Evolutionary conservation across 2,113 vertebrate species (phyloP).

Genomic region (Tetraodon nigroviridis): DNA sequence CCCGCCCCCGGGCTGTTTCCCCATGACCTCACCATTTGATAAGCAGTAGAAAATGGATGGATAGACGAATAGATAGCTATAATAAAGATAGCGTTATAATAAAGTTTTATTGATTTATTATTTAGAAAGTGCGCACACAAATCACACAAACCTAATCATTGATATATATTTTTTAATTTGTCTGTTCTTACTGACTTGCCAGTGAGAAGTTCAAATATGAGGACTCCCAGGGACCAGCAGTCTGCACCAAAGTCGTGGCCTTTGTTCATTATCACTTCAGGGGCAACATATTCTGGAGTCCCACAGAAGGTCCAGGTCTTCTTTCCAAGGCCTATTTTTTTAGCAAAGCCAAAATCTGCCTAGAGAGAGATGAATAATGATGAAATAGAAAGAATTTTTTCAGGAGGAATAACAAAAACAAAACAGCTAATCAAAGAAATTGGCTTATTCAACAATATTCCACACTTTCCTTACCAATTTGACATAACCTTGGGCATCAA

Average conservation of each 20-base stretch:
- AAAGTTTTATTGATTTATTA: too few relatives aligned
- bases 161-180: too few relatives aligned
- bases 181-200: slow-evolving; percentile 65
- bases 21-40: too few relatives aligned
- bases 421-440: not conserved
- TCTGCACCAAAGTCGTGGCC: slow-evolving; percentile 79
- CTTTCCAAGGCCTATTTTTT: slow-evolving; percentile 73
- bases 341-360: slow-evolving; percentile 79
- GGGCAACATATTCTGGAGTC: slow-evolving; percentile 78
- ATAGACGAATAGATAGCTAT: too few relatives aligned
- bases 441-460: not conserved
- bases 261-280: slow-evolving; percentile 78
- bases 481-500: slow-evolving; percentile 72
- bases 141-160: too few relatives aligned
- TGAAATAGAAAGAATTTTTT: too few relatives aligned
- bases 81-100: too few relatives aligned
- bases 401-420: not conserved
- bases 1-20: too few relatives aligned
- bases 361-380: slow-evolving; percentile 24
- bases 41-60: too few relatives aligned
- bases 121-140: too few relatives aligned
- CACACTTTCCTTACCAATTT: slow-evolving; percentile 67
- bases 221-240: slow-evolving; percentile 78
- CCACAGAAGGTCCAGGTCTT: slow-evolving; percentile 81
- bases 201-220: slow-evolving; percentile 77